Percentiles rank a stretch among this genome's conserved stretches.
These are phyloP conservation scores for Epizoanthus ramosus DNA, from an alignment of 92 coral and sea anemone genomes.

Conservation along the genomic window DNA sequence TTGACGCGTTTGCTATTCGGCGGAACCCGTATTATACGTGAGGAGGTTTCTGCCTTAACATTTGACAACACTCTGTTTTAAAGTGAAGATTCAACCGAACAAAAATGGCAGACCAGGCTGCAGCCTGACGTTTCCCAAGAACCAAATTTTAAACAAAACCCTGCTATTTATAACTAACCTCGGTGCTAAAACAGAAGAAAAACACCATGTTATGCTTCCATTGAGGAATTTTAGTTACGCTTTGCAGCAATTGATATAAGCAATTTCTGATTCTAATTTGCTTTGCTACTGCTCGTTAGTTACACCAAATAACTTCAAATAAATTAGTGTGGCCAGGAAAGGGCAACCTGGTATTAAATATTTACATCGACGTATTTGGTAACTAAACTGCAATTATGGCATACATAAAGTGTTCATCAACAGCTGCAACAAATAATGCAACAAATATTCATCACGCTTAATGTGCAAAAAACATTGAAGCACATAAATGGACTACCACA, in stretches of 20 bases:
- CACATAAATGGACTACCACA: not conserved
- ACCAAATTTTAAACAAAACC: no score
- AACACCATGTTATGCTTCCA: not conserved
- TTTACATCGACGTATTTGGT: not conserved
- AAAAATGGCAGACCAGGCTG: no score
- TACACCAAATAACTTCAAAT: not conserved
- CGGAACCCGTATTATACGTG: no score
- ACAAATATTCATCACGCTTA: not conserved
- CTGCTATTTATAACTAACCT: no score
- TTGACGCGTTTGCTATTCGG: no score
- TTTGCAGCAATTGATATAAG: not conserved
- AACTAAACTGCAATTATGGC: not conserved
- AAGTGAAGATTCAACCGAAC: no score
- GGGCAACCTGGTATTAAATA: not conserved
- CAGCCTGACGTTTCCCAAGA: no score
- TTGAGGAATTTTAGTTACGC: not conserved
- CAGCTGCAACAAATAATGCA: not conserved
- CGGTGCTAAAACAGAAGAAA: not conserved
- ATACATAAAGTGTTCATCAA: not conserved
- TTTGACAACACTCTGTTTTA: no score
- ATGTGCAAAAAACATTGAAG: conserved; percentile 1
- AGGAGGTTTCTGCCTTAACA: no score
- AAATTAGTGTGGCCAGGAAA: not conserved
- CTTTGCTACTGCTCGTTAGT: not conserved
- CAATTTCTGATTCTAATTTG: not conserved